Evolutionary conservation across 2,888 invertebrate genomes (phyloP), one percentile per base, ranked within the genome.

Genomic region (Sinhomidia bicolor): DNA sequence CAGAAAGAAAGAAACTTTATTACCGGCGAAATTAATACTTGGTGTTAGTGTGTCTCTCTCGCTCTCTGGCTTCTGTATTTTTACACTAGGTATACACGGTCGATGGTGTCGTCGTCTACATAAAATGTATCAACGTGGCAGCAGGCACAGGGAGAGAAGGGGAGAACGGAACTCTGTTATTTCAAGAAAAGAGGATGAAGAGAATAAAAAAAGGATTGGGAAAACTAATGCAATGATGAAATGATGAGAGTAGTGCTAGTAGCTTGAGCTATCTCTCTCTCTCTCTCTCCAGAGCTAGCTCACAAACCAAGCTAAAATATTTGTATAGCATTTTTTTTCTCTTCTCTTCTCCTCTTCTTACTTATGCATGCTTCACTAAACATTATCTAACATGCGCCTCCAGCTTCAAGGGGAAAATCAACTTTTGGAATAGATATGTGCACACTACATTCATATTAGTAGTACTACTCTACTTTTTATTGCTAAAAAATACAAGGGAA

Each of bases 1-100:
- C 44, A 68, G 20, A n/a, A 44, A 23, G 71, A 71, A 71, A 44
- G 17, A n/a, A n/a, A n/a, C n/a, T 71, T 71, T 71, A 71, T 71
- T 71, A 71, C 71, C 20, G 44, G 71, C 41, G 71, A 71, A 71
- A 71, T 71, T 71, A 71, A 71, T 71, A 44, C 71, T 71, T 20
- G 12, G 14, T 44, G 71, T 23, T n/a, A n/a, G n/a, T n/a, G n/a
- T n/a, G n/a, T n/a, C n/a, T n/a, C n/a, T n/a, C n/a, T n/a, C n/a
- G n/a, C n/a, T n/a, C n/a, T n/a, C n/a, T n/a, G n/a, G n/a, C n/a
- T n/a, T n/a, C n/a, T n/a, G n/a, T n/a, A n/a, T n/a, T n/a, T n/a
- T n/a, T n/a, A n/a, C n/a, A n/a, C n/a, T n/a, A n/a, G n/a, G n/a
- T n/a, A n/a, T n/a, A n/a, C n/a, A n/a, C n/a, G n/a, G n/a, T n/a